Evolutionary conservation across 2,888 invertebrate genomes (phyloP).

Genomic region (Aquatica leii): DNA sequence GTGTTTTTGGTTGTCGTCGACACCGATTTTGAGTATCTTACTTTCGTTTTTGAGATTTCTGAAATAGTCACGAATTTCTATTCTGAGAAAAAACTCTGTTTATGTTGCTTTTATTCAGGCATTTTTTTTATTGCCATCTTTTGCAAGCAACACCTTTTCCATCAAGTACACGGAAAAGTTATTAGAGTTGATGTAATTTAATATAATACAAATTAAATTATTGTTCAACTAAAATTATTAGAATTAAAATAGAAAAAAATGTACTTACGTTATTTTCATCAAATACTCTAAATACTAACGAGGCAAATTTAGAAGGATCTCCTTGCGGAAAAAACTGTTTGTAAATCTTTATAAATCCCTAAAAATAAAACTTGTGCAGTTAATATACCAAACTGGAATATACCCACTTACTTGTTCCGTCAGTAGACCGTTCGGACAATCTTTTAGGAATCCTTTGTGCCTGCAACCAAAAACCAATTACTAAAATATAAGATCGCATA

Average conservation of each 20-base stretch:
- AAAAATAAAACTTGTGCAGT: conserved; percentile 51
- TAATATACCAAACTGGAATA: neutral
- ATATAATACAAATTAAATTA: no score
- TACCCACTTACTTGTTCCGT: conserved; percentile 83
- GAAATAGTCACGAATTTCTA: no score
- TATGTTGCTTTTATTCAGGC: no score
- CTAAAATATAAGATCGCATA: neutral
- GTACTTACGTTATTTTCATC: conserved; percentile 96
- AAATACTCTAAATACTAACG: conserved; percentile 97
- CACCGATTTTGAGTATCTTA: no score
- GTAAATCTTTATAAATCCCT: conserved; percentile 99
- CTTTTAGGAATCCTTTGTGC: conserved; percentile 97
- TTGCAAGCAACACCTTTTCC: no score
- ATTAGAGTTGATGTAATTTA: no score
- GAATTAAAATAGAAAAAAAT: neutral
- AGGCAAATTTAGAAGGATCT: conserved; percentile 98
- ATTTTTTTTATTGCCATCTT: no score
- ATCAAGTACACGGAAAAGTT: no score
- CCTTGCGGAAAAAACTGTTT: conserved; percentile 99
- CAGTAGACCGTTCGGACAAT: conserved; percentile 93
- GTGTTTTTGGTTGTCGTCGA: no score
- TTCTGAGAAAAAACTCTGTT: no score
- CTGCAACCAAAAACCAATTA: conserved; percentile 62
- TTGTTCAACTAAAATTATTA: no score
- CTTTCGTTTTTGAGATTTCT: no score